Evolutionary conservation across 2,888 invertebrate species (phyloP).

Genomic region (Coelogynopora nodosa): DNA sequence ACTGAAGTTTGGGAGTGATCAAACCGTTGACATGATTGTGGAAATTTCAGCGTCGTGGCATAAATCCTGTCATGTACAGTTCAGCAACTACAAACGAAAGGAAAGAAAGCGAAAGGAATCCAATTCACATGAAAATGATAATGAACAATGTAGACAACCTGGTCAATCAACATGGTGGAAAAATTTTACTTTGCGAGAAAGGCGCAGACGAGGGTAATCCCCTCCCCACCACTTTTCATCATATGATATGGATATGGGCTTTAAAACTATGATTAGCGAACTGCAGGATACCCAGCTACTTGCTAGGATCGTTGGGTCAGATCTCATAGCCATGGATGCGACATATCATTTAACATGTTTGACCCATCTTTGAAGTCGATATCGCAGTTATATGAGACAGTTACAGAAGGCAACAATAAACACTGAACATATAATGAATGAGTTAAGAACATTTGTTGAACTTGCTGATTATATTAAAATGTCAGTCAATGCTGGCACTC

Average conservation of each 20-base stretch:
- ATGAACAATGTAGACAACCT: not conserved
- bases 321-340: constrained; percentile 19
- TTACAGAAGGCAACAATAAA: constrained; percentile 21
- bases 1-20: not conserved
- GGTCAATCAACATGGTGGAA: not conserved
- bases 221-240: not conserved
- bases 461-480: constrained; percentile 34
- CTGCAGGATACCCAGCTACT: too few species aligned
- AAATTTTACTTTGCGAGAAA: constrained; percentile 19
- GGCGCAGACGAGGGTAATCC: not conserved
- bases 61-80: too few species aligned
- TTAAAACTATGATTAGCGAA: too few species aligned
- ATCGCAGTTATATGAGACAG: constrained; percentile 15
- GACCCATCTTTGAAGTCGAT: constrained; percentile 27
- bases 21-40: constrained; percentile 18
- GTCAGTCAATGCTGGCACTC: constrained; percentile 33
- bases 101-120: constrained; percentile 18
- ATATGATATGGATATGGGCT: not conserved
- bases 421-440: not conserved
- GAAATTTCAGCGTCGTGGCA: too few species aligned
- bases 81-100: constrained; percentile 25
- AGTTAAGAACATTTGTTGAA: constrained; percentile 12
- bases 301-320: too few species aligned
- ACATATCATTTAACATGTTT: constrained; percentile 27
- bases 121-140: not conserved